A percentile compares a stretch with the other conserved stretches of the same genome.
Evolutionary conservation across 2,888 invertebrate species (phyloP).

Genomic region (Metalampra italica): DNA sequence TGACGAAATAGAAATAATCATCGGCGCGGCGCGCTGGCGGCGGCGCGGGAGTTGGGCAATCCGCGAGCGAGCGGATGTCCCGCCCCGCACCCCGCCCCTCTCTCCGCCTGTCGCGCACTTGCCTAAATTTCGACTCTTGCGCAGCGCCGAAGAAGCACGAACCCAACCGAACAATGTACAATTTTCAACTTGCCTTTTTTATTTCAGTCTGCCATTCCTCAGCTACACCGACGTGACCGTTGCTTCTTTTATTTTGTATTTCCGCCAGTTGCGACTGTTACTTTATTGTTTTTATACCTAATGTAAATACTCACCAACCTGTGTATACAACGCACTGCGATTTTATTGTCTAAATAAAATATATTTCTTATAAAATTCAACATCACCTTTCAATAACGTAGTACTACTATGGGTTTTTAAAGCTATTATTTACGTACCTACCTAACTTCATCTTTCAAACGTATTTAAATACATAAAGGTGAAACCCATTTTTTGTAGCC

Average conservation of each 20-base stretch:
- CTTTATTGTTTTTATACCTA: constrained; percentile 1
- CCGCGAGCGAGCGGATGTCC: constrained; percentile 54
- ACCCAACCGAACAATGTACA: constrained; percentile 44
- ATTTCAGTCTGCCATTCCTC: constrained; percentile 35
- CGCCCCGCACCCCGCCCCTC: constrained; percentile 29
- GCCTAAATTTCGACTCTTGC: constrained; percentile 52
- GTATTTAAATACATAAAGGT: too few relatives aligned
- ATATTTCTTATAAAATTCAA: background rate
- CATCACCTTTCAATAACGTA: background rate
- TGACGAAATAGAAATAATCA: constrained; percentile 63
- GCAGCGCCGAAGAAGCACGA: constrained; percentile 41
- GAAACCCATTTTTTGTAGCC: too few relatives aligned
- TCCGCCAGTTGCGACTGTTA: constrained; percentile 34
- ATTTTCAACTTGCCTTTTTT: constrained; percentile 39
- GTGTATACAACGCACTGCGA: constrained; percentile 19
- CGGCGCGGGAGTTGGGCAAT: constrained; percentile 63
- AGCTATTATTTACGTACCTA: too few relatives aligned
- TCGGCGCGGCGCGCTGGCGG: constrained; percentile 35
- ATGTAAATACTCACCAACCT: background rate
- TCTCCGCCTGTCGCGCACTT: constrained; percentile 17
- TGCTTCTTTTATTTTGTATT: constrained; percentile 17
- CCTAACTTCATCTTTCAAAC: too few relatives aligned
- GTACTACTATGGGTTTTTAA: background rate
- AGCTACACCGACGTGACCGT: constrained; percentile 16
- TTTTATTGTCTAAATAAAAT: constrained; percentile 2